phyloP scores from a whole-genome alignment of 2,888 invertebrate genomes.

The Tetrapedia diversipes region DNA sequence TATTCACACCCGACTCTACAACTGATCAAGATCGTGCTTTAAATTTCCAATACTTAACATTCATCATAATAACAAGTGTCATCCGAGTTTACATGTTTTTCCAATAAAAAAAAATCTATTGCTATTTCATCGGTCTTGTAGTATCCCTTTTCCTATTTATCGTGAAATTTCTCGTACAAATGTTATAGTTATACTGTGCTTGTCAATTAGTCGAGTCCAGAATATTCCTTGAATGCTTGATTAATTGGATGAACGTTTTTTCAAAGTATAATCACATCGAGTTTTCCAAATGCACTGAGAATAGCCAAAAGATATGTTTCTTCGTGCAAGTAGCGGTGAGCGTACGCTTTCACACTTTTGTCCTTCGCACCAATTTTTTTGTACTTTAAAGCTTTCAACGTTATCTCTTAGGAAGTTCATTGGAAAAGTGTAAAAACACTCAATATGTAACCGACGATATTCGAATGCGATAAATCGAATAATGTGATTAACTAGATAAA shows the following conservation, averaged over 20 bases:
- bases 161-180: slow-evolving; percentile 25
- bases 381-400: slow-evolving; percentile 30
- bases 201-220: slow-evolving; percentile 22
- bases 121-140: slow-evolving; percentile 38
- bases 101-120: slow-evolving; percentile 47
- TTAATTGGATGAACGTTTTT: neutral
- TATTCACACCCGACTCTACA: slow-evolving; percentile 27
- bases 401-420: slow-evolving; percentile 22
- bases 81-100: slow-evolving; percentile 65
- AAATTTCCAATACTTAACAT: slow-evolving; percentile 34
- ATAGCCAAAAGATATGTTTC: slow-evolving; percentile 46
- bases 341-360: slow-evolving; percentile 61
- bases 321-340: slow-evolving; percentile 47
- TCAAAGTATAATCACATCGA: neutral
- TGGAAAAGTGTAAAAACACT: slow-evolving; percentile 7
- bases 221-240: slow-evolving; percentile 16
- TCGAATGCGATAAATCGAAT: slow-evolving; percentile 31
- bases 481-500: slow-evolving; percentile 46
- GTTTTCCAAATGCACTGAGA: slow-evolving; percentile 6
- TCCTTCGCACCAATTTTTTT: slow-evolving; percentile 58
- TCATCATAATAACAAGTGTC: slow-evolving; percentile 55
- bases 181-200: slow-evolving; percentile 32
- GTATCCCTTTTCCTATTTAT: slow-evolving; percentile 43
- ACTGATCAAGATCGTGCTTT: slow-evolving; percentile 36
- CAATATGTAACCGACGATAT: slow-evolving; percentile 20